phyloP scores from a whole-genome alignment of 1,140 invertebrate genomes.

The Achroia grisella region DNA sequence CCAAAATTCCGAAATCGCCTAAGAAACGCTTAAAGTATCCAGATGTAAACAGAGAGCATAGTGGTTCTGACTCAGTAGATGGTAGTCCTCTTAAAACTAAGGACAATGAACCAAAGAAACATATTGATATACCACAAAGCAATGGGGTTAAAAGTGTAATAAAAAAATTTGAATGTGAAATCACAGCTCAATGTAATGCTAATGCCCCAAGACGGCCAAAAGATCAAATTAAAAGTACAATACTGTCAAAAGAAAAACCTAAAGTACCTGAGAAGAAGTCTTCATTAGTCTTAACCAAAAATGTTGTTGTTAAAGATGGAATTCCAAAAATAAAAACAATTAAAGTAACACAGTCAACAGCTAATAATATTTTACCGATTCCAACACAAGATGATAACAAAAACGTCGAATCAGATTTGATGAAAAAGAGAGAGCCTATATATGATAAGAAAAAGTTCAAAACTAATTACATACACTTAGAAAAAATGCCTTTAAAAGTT shows the following conservation, averaged over 20 bases:
- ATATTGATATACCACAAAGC: constrained; percentile 25
- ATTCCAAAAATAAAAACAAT: constrained; percentile 66
- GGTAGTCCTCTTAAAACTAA: constrained; percentile 40
- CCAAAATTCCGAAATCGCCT: constrained; percentile 52
- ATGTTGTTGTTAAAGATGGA: constrained; percentile 65
- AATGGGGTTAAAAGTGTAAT: constrained; percentile 59
- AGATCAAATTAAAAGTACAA: constrained; percentile 28
- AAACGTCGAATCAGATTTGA: constrained; percentile 18
- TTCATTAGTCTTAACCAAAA: constrained; percentile 63
- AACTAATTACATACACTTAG: constrained; percentile 61
- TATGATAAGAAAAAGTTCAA: constrained; percentile 63
- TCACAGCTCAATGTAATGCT: constrained; percentile 45
- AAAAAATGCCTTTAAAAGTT: constrained; percentile 53
- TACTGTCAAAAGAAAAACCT: constrained; percentile 56
- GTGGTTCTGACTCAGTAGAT: constrained; percentile 60
- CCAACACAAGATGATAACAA: constrained; percentile 19
- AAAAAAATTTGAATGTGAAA: constrained; percentile 66
- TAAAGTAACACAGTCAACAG: constrained; percentile 14
- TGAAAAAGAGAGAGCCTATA: constrained; percentile 52
- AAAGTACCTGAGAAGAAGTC: constrained; percentile 73
- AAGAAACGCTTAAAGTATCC: constrained; percentile 53
- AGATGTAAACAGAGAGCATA: constrained; percentile 51
- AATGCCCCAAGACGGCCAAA: constrained; percentile 35
- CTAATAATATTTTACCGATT: constrained; percentile 17
- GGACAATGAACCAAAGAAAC: constrained; percentile 20